Evolutionary conservation across 2,113 vertebrate species (phyloP).

Genomic region (Sander lucioperca): DNA sequence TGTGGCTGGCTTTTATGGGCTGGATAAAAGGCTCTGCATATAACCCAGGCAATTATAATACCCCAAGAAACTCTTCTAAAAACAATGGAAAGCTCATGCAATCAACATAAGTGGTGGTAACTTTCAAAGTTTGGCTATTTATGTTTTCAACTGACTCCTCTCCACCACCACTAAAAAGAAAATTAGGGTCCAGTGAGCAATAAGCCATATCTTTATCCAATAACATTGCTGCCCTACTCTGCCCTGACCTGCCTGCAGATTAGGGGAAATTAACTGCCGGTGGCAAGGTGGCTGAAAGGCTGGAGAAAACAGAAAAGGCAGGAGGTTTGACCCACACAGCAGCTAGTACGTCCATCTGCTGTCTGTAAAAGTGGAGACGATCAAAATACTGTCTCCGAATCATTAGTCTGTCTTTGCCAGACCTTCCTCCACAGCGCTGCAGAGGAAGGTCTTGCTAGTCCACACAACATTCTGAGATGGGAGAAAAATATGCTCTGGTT

Average conservation of each 20-base stretch:
- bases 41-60: slow-evolving; percentile 70
- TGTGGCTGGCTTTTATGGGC: slow-evolving; percentile 65
- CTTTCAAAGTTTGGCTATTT: slow-evolving; percentile 61
- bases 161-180: slow-evolving; percentile 27
- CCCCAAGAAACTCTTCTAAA: slow-evolving; percentile 44
- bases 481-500: too few species aligned
- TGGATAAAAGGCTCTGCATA: slow-evolving; percentile 62
- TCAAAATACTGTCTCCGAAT: not conserved
- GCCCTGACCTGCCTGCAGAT: slow-evolving; percentile 57
- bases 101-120: slow-evolving; percentile 56
- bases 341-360: not conserved
- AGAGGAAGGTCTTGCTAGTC: too few species aligned
- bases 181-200: slow-evolving; percentile 55
- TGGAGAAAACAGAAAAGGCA: slow-evolving; percentile 29
- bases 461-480: too few species aligned
- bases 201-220: slow-evolving; percentile 41
- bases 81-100: slow-evolving; percentile 62
- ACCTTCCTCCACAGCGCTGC: too few species aligned
- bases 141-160: slow-evolving; percentile 67
- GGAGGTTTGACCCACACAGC: not conserved
- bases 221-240: slow-evolving; percentile 41
- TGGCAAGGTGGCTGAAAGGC: slow-evolving; percentile 29
- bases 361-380: not conserved
- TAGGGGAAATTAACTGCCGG: slow-evolving; percentile 45
- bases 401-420: too few species aligned